Base-by-base conservation (phyloP, 1,140 invertebrate genomes). In the Chionoecetes opilio region DNA sequence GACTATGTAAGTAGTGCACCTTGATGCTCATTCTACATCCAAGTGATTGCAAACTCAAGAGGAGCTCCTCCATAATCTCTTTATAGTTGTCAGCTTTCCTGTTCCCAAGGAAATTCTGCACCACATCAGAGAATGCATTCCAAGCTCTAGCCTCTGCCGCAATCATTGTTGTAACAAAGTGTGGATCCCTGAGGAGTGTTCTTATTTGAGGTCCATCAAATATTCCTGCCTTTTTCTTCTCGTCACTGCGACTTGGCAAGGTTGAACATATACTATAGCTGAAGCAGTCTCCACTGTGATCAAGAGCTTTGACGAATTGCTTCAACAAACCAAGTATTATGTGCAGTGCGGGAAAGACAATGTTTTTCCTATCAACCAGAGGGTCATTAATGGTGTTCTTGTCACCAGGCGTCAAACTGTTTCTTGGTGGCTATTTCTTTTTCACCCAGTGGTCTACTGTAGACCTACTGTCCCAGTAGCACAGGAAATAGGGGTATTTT, bases 401-500 rank as follows among this genome's bases (percentile, higher is more conserved):
- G 8, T 63, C 91, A 92, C 91, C 91, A 63, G 41, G 91, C 5
- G 41, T n/a, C 91, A 92, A 82, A 82, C 63, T 92, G n/a, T 17
- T 38, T 46, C 31, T n/a, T 92, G 8, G 41, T 6, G 41, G 91
- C 53, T 37, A 92, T 92, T 92, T n/a, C 63, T 75, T 75, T 82
- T 92, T 92, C 53, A 32, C 46, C 46, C 31, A 92, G 37, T 92
- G 91, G 91, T 92, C 63, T 92, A 32, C 91, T 92, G 46, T 92
- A 92, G 41, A 46, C 63, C 46, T 91, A 31, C 96, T 96, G 91
- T 97, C 96, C 96, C 97, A 97, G 8, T 96, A 17, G 95, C 96
- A 97, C 85, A 97, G 91, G 91, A 96, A 97, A 92, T 96, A 97
- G 38, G 96, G 96, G 96, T 96, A 96, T 96, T 97, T 97, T 94